phyloP scores from a whole-genome alignment of 2,888 invertebrate genomes.

The Pachydiplax longipennis region DNA sequence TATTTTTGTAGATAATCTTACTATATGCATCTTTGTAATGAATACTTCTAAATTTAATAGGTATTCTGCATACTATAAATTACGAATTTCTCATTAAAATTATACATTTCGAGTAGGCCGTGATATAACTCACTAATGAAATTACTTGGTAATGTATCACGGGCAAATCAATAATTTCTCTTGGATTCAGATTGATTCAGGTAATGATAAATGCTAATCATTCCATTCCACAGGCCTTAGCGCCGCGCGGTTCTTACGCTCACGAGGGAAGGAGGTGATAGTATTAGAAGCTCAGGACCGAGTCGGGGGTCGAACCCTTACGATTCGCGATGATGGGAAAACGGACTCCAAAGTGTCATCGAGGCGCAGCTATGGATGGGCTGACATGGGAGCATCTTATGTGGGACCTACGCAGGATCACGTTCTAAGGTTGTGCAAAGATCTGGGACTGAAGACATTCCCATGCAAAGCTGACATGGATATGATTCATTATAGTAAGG shows the following conservation, averaged over 20 bases:
- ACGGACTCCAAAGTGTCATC: not conserved
- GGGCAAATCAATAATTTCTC: too few relatives aligned
- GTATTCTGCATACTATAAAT: too few relatives aligned
- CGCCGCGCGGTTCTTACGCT: slow-evolving; percentile 57
- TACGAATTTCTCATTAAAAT: too few relatives aligned
- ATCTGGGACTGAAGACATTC: slow-evolving; percentile 57
- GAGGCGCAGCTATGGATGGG: slow-evolving; percentile 52
- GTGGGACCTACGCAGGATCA: slow-evolving; percentile 59
- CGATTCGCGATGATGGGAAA: slow-evolving; percentile 49
- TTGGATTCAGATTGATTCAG: too few relatives aligned
- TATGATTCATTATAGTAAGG: slow-evolving; percentile 49
- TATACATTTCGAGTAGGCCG: too few relatives aligned
- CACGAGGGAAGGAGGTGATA: slow-evolving; percentile 55
- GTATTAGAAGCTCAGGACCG: slow-evolving; percentile 60
- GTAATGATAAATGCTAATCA: not conserved
- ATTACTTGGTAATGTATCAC: too few relatives aligned
- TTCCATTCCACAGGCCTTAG: slow-evolving; percentile 52
- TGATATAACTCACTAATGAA: too few relatives aligned
- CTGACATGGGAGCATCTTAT: slow-evolving; percentile 59
- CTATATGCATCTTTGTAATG: too few relatives aligned
- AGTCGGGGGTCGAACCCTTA: slow-evolving; percentile 60
- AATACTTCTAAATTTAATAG: too few relatives aligned
- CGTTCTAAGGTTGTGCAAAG: slow-evolving; percentile 56
- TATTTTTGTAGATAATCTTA: too few relatives aligned
- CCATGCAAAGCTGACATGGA: slow-evolving; percentile 51